A percentile compares a stretch with the other conserved stretches of the same genome.
Evolutionary conservation across 1,140 invertebrate genomes (phyloP).

Genomic region (Drosophila chauvacae): DNA sequence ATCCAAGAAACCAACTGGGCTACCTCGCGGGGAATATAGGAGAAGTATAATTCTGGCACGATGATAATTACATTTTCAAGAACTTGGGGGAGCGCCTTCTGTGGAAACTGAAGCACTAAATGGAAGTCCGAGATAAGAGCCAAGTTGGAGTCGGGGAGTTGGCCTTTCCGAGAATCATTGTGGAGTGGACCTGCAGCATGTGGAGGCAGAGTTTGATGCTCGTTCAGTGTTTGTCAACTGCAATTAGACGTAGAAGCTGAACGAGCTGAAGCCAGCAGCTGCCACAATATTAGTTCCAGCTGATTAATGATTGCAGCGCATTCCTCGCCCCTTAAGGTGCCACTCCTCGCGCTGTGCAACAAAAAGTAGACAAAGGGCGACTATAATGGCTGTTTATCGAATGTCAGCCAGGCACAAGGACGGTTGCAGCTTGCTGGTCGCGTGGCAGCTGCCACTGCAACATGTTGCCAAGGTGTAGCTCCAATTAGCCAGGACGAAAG

Average conservation of each 20-base stretch:
- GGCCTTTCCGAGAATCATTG: slow-evolving; percentile 58
- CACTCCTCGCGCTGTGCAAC: slow-evolving; percentile 39
- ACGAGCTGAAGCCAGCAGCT: slow-evolving; percentile 27
- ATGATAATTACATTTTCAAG: slow-evolving; percentile 75
- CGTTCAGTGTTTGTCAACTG: slow-evolving; percentile 42
- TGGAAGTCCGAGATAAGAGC: slow-evolving; percentile 64
- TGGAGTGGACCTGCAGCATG: slow-evolving; percentile 53
- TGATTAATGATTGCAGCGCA: slow-evolving; percentile 69
- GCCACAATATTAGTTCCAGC: slow-evolving; percentile 74
- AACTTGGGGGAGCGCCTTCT: slow-evolving; percentile 54
- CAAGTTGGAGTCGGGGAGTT: slow-evolving; percentile 4
- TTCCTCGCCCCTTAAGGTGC: slow-evolving; percentile 55
- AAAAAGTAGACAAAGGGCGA: slow-evolving; percentile 48
- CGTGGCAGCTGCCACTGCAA: slow-evolving; percentile 47
- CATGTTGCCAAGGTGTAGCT: slow-evolving; percentile 59
- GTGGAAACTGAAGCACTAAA: slow-evolving; percentile 63
- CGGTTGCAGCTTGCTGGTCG: slow-evolving; percentile 41
- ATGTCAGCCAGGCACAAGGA: slow-evolving; percentile 46
- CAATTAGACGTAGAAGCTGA: slow-evolving; percentile 31
- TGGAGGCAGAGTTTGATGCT: slow-evolving; percentile 30
- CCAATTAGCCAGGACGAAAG: slow-evolving; percentile 55
- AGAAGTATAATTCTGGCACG: slow-evolving; percentile 50
- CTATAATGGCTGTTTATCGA: slow-evolving; percentile 71
- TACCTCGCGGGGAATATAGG: slow-evolving; percentile 12
- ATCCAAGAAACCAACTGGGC: slow-evolving; percentile 32